These are phyloP conservation scores for Luperina testacea DNA, from an alignment of 2,888 invertebrate genomes.

Conservation along the genomic window DNA sequence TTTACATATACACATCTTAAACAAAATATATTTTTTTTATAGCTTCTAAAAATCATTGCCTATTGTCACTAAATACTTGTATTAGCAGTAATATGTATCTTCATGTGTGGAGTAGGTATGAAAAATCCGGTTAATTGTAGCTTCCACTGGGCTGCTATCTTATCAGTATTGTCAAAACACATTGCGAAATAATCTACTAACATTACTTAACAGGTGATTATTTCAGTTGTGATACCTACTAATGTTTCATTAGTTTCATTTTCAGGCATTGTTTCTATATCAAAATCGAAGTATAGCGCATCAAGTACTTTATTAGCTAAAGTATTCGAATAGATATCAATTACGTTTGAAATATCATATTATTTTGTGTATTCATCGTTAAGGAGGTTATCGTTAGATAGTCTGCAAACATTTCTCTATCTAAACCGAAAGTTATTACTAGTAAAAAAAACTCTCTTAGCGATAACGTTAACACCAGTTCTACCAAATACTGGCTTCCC, in stretches of 20 bases:
- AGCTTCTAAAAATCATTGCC: neutral
- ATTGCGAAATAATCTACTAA: slow-evolving; percentile 44
- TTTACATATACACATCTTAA: neutral
- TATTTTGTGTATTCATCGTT: slow-evolving; percentile 19
- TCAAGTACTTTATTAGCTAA: slow-evolving; percentile 2
- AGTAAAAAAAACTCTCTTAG: neutral
- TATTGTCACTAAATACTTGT: neutral
- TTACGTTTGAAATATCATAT: slow-evolving; percentile 23
- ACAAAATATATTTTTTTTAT: neutral
- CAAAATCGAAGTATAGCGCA: slow-evolving; percentile 4
- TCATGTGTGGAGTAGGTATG: neutral
- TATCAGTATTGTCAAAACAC: slow-evolving; percentile 58
- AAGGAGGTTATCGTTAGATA: neutral
- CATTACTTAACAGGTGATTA: slow-evolving; percentile 51
- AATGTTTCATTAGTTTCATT: slow-evolving; percentile 13
- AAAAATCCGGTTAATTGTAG: slow-evolving; percentile 28
- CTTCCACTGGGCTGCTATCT: slow-evolving; percentile 56
- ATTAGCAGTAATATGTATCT: slow-evolving; percentile 2
- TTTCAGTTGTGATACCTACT: slow-evolving; percentile 11
- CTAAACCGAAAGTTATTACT: slow-evolving; percentile 5
- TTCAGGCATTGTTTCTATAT: slow-evolving; percentile 4
- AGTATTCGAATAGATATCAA: slow-evolving; percentile 14
- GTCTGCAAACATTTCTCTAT: slow-evolving; percentile 3
- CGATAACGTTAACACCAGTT: slow-evolving; percentile 5
- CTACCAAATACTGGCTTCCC: slow-evolving; percentile 68